Evolutionary conservation across 2,113 vertebrate species (phyloP), one percentile per base, ranked within the genome.

Genomic region (Takifugu bimaculatus): DNA sequence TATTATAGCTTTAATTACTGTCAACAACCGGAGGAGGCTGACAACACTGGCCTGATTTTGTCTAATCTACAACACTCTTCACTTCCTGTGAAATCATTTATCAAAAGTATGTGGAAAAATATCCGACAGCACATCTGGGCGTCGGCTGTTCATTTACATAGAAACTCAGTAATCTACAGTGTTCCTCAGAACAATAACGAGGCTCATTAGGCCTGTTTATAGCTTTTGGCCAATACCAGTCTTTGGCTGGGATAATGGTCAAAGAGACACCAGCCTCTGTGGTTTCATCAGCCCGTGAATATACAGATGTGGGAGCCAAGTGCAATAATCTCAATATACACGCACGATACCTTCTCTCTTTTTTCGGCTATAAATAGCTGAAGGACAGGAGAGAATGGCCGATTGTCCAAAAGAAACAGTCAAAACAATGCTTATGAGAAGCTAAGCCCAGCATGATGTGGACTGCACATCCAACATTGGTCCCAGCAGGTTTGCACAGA

Each of bases 371-470:
- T 14, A 13, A 45, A 4, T 53, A 27, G 55, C 55, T 50, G 2
- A 5, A 11, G 42, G 32, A 12, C 29, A 44, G 32, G 11, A 26
- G 14, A 65, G 26, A 56, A 62, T 47, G 39, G 32, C 55, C 54
- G 59, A 62, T 43, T 47, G 26, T 45, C 56, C 61, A 72, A 57
- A 50, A 54, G 26, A 20, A 62, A 50, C 26, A 69, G 13, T 61
- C 43, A 62, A 70, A 67, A 43, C 32, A 43, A 50, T 63, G 26
- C 35, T 47, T 32, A 54, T 39, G 54, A 14, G 48, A 59, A 52
- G 60, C 28, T 28, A 26, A 57, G 48, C 20, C 5, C 26, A 43
- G n/a, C 11, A 14, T 39, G 9, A 39, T 50, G 45, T 66, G 62
- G 63, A 57, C 14, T 43, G 26, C 29, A 60, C 12, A 3, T 4